Base-by-base conservation (phyloP, 2,113 vertebrate species). In the Anas platyrhynchos region DNA sequence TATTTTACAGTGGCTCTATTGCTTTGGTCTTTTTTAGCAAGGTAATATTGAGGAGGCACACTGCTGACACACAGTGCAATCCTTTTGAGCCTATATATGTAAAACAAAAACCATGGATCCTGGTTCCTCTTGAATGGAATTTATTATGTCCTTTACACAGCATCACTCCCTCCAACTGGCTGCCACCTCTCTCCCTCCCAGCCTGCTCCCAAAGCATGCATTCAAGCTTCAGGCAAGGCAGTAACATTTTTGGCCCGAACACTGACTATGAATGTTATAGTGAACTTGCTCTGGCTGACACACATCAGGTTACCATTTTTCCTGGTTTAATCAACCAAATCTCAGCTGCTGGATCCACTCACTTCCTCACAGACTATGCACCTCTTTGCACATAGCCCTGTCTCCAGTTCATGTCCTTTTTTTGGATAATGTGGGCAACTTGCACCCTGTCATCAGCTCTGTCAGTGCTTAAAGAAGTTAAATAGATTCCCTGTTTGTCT, bases 401-500 rank as follows among this genome's bases (percentile, higher is more conserved):
- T 88, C 15, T 23, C 85, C 58, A 68, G 6, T 76, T 78, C 43
- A 55, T 11, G 9, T 59, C 31, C 23, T 63, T 88, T 85, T 72
- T 62, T 54, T 76, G 68, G 44, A 44, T 25, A 61, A 82, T 1
- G 2, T 44, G 29, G 46, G 22, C 62, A 41, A 41, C 13, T 56
- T 0, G 0, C 55, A 74, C 17, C 6, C 12, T 65, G 20, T 63
- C 36, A 43, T 67, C 77, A 52, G 14, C 56, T 55, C 16, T 81
- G 61, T 31, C 18, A 16, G 50, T 78, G 52, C 27, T 54, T 80
- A 73, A 65, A 21, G 52, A 55, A 34, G 20, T 61, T 36, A 66
- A 34, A 32, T 23, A 79, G 11, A 65, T 75, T 61, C 31, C 11
- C 6, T 72, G 3, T 0, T 59, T 87, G 50, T 73, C 0, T 0